A percentile compares a stretch with the other conserved stretches of the same genome.
These are phyloP conservation scores for Galleria mellonella DNA, from an alignment of 1,140 invertebrate genomes.

Conservation along the genomic window DNA sequence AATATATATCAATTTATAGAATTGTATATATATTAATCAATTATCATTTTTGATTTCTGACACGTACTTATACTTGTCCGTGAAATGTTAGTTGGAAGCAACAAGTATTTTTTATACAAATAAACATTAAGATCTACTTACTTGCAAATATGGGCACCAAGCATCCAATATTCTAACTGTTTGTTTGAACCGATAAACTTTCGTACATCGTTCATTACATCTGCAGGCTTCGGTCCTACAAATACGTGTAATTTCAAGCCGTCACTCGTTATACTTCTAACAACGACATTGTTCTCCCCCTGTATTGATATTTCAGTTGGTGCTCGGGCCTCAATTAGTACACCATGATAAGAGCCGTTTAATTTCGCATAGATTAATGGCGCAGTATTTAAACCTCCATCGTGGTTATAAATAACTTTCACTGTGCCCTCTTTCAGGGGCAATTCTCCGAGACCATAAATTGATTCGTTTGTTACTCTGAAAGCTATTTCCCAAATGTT, in stretches of 20 bases:
- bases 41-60: no score
- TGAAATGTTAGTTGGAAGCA: no score
- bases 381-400: slow-evolving; percentile 29
- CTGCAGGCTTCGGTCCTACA: slow-evolving; percentile 47
- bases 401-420: slow-evolving; percentile 47
- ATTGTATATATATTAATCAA: no score
- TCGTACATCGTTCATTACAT: slow-evolving; percentile 53
- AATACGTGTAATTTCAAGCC: slow-evolving; percentile 56
- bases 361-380: slow-evolving; percentile 51
- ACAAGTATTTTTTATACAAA: not conserved
- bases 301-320: slow-evolving; percentile 43
- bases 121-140: slow-evolving; percentile 12
- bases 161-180: slow-evolving; percentile 57
- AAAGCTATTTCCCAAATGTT: slow-evolving; percentile 65
- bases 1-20: no score
- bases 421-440: slow-evolving; percentile 33
- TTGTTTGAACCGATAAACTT: slow-evolving; percentile 23
- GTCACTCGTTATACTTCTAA: slow-evolving; percentile 42
- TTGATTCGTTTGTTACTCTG: slow-evolving; percentile 44
- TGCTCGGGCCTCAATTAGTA: slow-evolving; percentile 38
- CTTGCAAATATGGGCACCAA: slow-evolving; percentile 58
- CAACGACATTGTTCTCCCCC: slow-evolving; percentile 34
- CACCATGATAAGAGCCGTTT: slow-evolving; percentile 42
- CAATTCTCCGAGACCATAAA: slow-evolving; percentile 58
- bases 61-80: no score